Conservation (phyloP, 2,888 invertebrate genomes). For the Psylliodes chrysocephalus region DNA sequence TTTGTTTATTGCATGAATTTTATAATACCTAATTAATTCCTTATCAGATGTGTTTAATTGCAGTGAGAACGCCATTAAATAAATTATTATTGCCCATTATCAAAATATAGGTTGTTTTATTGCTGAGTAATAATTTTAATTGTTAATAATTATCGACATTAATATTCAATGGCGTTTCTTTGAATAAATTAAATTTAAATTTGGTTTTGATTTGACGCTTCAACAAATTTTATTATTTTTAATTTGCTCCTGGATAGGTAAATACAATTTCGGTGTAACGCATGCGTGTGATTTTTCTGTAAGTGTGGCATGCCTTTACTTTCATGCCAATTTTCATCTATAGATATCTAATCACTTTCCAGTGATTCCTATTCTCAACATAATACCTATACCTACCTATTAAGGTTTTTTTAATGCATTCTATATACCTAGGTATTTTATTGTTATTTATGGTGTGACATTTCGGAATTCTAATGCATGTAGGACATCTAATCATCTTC, state of each 20-base stretch:
- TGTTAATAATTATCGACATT: conserved; percentile 15
- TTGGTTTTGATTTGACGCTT: conserved; percentile 12
- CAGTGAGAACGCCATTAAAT: conserved; percentile 11
- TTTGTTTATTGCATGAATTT: neutral
- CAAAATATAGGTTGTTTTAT: conserved; percentile 22
- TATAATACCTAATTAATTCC: conserved; percentile 3
- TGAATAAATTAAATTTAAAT: conserved; percentile 4
- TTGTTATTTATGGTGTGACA: neutral
- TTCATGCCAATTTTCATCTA: neutral
- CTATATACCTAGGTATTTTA: neutral
- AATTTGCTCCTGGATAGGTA: neutral
- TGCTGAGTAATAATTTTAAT: conserved; percentile 22
- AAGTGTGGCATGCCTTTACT: conserved; percentile 22
- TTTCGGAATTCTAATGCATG: neutral
- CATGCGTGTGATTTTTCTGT: conserved; percentile 17
- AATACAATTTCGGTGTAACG: neutral
- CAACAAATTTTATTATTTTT: neutral
- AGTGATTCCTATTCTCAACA: too few relatives aligned
- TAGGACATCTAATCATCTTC: neutral
- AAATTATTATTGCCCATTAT: conserved; percentile 23
- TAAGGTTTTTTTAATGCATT: neutral
- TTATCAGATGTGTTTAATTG: conserved; percentile 13
- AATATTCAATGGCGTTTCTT: conserved; percentile 21
- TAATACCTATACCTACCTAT: too few relatives aligned
- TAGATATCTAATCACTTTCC: too few relatives aligned